Base-by-base conservation (phyloP, 2,888 invertebrate genomes). In the Octodonta nipae region DNA sequence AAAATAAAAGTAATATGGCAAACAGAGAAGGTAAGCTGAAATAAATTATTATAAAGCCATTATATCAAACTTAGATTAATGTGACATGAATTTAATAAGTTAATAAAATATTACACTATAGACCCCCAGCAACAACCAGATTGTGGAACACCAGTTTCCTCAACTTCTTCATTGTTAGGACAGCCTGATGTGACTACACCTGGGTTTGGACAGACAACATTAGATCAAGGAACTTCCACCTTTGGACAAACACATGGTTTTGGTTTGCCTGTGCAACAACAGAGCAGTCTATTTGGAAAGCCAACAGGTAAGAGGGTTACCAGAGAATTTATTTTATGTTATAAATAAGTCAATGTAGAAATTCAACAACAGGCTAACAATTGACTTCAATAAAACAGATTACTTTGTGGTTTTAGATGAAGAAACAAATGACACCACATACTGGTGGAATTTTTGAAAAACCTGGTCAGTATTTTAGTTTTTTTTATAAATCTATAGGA, bases 1-100 rank as follows among this genome's bases (percentile, higher is more conserved):
- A 95, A 6, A 65, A 82, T 33, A 96, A 96, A 54, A 96, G 98
- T 63, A 96, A 98, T 58, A 62, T 73, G 13, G 85, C 85, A 0
- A 87, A 87, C 31, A 68, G 93, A 3, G 95, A 95, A 64, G 89
- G 91, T 22, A 33, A 28, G n/a, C n/a, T n/a, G n/a, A n/a, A n/a
- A n/a, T n/a, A n/a, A n/a, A n/a, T n/a, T n/a, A n/a, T n/a, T n/a
- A n/a, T n/a, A n/a, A n/a, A n/a, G n/a, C n/a, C n/a, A n/a, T n/a
- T n/a, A n/a, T n/a, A n/a, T n/a, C n/a, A n/a, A n/a, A n/a, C n/a
- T n/a, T n/a, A n/a, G n/a, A n/a, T n/a, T n/a, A n/a, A n/a, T n/a
- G n/a, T n/a, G n/a, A n/a, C n/a, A n/a, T n/a, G n/a, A n/a, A n/a
- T n/a, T n/a, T n/a, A n/a, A n/a, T n/a, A n/a, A n/a, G n/a, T n/a